Percentiles rank a stretch among this genome's conserved stretches.
Conservation (phyloP, 2,113 vertebrate genomes). For the Orycteropus afer region DNA sequence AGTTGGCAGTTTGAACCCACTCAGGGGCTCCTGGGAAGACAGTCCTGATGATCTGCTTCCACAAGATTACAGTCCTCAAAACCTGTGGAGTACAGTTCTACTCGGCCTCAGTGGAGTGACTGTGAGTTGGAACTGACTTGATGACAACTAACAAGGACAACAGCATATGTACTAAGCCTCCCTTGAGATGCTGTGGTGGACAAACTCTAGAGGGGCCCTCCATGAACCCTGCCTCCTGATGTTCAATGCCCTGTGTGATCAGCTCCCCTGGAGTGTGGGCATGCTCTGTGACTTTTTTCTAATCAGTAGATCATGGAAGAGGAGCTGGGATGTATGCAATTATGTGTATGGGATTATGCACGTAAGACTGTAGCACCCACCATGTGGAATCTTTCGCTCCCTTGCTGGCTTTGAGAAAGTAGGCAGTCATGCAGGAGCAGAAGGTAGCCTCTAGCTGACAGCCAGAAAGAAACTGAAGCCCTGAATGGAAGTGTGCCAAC, state of each 20-base stretch:
- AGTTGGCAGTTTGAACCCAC: neutral
- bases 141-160: neutral
- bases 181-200: neutral
- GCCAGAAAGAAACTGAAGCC: neutral
- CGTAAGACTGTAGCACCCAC: accelerated
- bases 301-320: neutral
- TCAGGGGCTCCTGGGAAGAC: neutral
- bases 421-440: neutral
- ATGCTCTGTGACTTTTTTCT: neutral
- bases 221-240: neutral
- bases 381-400: neutral
- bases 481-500: neutral
- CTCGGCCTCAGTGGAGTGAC: neutral
- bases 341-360: neutral
- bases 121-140: neutral
- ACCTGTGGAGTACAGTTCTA: no score
- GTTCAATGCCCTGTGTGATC: neutral
- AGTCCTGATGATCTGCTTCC: neutral
- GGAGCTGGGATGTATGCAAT: neutral
- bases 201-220: neutral
- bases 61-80: neutral
- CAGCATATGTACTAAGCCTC: neutral
- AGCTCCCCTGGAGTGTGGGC: neutral
- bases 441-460: neutral
- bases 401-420: neutral